phyloP scores from a whole-genome alignment of 1,140 invertebrate genomes.

The Myzus persicae region DNA sequence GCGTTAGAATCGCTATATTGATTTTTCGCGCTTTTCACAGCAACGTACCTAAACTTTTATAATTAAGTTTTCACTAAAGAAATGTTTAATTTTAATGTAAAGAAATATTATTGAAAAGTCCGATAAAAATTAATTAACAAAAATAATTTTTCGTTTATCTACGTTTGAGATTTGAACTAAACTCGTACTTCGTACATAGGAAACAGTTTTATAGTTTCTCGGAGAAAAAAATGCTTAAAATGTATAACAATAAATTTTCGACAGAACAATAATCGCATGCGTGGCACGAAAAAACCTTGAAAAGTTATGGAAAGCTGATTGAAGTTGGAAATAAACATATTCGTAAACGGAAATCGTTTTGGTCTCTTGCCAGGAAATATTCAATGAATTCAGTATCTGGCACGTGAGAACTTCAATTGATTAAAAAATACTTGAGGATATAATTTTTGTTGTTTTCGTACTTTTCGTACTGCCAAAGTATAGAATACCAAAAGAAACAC shows the following conservation, averaged over 20 bases:
- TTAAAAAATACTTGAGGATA: not conserved
- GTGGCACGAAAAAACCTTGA: not conserved
- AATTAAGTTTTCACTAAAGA: not conserved
- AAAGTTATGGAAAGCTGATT: constrained; percentile 11
- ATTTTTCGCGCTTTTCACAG: not conserved
- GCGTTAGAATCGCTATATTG: not conserved
- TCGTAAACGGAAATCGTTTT: constrained; percentile 26
- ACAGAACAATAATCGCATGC: not conserved
- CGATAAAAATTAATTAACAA: not conserved
- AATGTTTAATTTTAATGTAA: not conserved
- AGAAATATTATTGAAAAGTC: not conserved
- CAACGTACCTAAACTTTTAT: not conserved
- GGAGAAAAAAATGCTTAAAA: not conserved
- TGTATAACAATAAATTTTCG: not conserved
- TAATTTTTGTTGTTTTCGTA: not conserved
- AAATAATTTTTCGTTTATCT: not conserved
- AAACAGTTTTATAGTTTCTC: not conserved
- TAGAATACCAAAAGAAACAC: not conserved
- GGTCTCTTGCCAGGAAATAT: not conserved
- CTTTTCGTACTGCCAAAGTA: not conserved
- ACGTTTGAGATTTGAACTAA: not conserved
- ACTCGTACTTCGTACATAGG: not conserved
- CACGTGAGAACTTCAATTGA: not conserved
- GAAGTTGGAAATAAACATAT: constrained; percentile 18
- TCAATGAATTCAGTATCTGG: not conserved